Evolutionary conservation across 2,888 invertebrate species (phyloP).

Genomic region (Oligia fasciuncula): DNA sequence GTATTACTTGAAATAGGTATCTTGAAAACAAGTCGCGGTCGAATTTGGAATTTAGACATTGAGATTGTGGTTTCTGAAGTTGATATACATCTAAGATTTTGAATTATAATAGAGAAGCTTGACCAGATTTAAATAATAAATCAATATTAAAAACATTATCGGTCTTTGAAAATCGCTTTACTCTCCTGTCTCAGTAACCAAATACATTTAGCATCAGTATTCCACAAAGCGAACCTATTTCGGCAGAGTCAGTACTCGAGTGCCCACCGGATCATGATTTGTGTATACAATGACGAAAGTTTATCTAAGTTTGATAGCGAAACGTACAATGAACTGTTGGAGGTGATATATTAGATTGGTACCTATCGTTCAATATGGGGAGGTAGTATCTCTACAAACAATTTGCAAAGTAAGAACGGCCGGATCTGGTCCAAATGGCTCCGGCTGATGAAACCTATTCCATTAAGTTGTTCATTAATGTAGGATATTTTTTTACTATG

Average conservation of each 20-base stretch:
- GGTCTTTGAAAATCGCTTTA: conserved; percentile 31
- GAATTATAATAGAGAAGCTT: background rate
- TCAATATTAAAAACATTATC: background rate
- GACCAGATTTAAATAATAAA: background rate
- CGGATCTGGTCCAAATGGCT: background rate
- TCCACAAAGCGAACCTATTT: conserved; percentile 72
- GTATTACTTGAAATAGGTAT: background rate
- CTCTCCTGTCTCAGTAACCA: conserved; percentile 16
- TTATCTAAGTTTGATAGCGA: conserved; percentile 45
- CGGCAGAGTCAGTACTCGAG: conserved; percentile 66
- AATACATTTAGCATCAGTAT: conserved; percentile 72
- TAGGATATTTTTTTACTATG: background rate
- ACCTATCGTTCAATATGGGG: background rate
- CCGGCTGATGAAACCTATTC: background rate
- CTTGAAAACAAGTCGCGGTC: background rate
- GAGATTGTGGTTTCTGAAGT: background rate
- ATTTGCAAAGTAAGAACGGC: background rate
- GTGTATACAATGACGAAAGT: conserved; percentile 60
- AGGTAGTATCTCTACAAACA: background rate
- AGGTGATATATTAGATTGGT: background rate
- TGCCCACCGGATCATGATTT: conserved; percentile 69
- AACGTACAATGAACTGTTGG: conserved; percentile 14
- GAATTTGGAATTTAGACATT: background rate
- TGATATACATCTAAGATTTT: background rate
- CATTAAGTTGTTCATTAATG: no score